Conservation (phyloP, 2,113 vertebrate species). For the Paracanthobrama guichenoti region DNA sequence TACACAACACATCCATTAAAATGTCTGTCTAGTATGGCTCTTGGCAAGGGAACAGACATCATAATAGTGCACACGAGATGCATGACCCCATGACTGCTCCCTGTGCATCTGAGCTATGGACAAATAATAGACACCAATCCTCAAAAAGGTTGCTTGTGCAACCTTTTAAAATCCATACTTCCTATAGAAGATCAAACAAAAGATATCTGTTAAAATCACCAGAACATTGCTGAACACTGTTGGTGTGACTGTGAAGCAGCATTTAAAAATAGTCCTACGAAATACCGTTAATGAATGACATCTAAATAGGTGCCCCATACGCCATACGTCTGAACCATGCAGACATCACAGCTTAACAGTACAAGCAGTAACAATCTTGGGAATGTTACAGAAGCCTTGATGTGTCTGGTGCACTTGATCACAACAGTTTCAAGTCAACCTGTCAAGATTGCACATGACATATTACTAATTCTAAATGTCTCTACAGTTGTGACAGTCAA, state of each 20-base stretch:
- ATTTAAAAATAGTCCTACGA: constrained; percentile 10
- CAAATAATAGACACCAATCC: constrained; percentile 69
- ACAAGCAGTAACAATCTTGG: constrained; percentile 2
- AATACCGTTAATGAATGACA: constrained; percentile 31
- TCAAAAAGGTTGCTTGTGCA: constrained; percentile 55
- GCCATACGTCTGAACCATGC: constrained; percentile 34
- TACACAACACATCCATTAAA: constrained; percentile 73
- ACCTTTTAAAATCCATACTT: constrained; percentile 4
- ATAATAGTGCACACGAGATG: constrained; percentile 62
- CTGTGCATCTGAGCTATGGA: constrained; percentile 66
- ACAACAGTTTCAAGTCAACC: not conserved
- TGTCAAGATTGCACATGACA: not conserved
- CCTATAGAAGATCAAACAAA: constrained; percentile 43
- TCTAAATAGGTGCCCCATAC: constrained; percentile 8
- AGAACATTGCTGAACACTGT: constrained; percentile 33
- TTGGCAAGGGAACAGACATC: constrained; percentile 63
- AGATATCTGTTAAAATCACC: constrained; percentile 6
- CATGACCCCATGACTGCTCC: constrained; percentile 55
- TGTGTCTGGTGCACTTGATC: not conserved
- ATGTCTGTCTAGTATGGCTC: constrained; percentile 68
- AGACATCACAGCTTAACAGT: constrained; percentile 39
- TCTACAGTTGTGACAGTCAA: not conserved
- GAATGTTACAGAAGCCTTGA: constrained; percentile 12
- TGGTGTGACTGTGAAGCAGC: constrained; percentile 17
- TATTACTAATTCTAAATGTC: not conserved